Evolutionary conservation across 2,888 invertebrate species (phyloP), one percentile per base, ranked within the genome.

Genomic region (Agapostemon virescens): DNA sequence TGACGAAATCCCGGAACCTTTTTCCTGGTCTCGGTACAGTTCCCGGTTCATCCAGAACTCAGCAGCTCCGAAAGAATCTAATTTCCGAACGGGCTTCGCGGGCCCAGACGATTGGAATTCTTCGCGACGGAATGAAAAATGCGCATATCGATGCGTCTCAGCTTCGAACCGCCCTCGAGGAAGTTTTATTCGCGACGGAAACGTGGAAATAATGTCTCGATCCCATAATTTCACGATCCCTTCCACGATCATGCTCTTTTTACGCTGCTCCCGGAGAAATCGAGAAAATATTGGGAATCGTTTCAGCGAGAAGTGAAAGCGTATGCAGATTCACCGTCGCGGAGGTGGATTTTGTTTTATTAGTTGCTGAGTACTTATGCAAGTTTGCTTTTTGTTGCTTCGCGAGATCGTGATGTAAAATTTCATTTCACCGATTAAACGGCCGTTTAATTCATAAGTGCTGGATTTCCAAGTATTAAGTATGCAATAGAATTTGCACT

Each of bases 41-140:
- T 49, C 45, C 45, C 49, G 11, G 49, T 49, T 49, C 49, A 11
- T 49, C 49, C 11, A n/a, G 49, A 11, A n/a, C 49, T 11, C 49
- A n/a, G 49, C 49, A 49, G 49, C 49, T n/a, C 49, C 33, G 33
- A 15, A 20, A 61, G 11, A n/a, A 70, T 61, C 61, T 61, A 70
- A 70, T 61, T 61, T 61, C 30, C 42, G 42, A 42, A 36, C 36
- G 36, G 58, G 23, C 26, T 26, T 66, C 30, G n/a, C n/a, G 49
- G n/a, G 4, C 49, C 49, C 49, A 1, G 20, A 30, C 20, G 30
- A 55, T 69, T 55, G 70, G 3, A 70, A n/a, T 70, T 61, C 40
- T 30, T 17, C 30, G 58, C 3, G 33, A n/a, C 36, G 58, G 58
- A 63, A 36, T n/a, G 63, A 36, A 36, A 63, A 36, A 63, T 36